Conservation (phyloP, 2,113 vertebrate species). For the Grantiella picta region DNA sequence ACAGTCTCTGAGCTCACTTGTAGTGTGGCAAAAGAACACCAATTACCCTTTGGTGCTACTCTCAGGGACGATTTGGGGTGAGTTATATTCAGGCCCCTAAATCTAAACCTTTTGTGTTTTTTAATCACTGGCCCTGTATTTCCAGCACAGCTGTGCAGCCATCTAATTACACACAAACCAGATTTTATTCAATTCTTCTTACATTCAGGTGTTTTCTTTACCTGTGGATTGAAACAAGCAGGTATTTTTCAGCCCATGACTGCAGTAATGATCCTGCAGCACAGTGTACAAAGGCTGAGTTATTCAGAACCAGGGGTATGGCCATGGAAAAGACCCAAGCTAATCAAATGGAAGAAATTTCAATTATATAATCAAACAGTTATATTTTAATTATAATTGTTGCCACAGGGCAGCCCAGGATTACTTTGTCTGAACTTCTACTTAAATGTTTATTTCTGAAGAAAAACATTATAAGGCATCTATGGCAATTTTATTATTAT, state of each 20-base stretch:
- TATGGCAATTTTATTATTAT: conserved; percentile 26
- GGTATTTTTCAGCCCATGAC: background rate
- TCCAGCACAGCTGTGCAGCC: background rate
- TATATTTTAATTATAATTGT: conserved; percentile 61
- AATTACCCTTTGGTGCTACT: background rate
- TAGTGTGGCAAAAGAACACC: background rate
- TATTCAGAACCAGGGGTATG: background rate
- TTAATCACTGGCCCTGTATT: background rate
- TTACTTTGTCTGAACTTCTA: conserved; percentile 11
- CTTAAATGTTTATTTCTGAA: conserved; percentile 60
- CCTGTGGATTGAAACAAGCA: background rate
- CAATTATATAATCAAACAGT: conserved; percentile 61
- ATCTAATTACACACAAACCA: background rate
- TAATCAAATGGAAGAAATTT: conserved; percentile 48
- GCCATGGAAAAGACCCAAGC: conserved; percentile 29
- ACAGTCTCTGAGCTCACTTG: background rate
- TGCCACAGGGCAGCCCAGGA: conserved; percentile 34
- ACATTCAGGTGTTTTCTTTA: background rate
- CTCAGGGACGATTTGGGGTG: background rate
- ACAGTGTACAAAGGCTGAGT: background rate
- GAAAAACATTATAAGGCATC: conserved; percentile 41
- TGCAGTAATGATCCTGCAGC: background rate
- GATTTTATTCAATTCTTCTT: background rate
- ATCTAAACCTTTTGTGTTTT: background rate
- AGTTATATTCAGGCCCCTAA: background rate